Conservation (phyloP, 2,888 invertebrate species). For the Isoperla grammatica region DNA sequence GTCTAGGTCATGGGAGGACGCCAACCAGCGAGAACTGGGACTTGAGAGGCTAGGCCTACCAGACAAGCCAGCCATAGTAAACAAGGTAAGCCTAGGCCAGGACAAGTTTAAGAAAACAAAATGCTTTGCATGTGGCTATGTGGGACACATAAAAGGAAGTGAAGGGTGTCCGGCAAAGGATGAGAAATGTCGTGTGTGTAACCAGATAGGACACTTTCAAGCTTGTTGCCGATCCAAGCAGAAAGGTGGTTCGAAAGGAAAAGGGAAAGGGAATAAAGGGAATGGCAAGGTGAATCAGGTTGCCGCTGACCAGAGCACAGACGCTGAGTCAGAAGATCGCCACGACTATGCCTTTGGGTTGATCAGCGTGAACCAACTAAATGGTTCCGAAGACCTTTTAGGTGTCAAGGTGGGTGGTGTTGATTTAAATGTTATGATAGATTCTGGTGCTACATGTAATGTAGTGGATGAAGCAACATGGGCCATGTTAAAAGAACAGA, state of each 20-base stretch:
- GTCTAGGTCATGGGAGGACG: neutral
- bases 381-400: neutral
- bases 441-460: conserved; percentile 11
- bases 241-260: neutral
- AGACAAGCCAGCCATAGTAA: neutral
- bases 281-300: neutral
- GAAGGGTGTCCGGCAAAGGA: no score
- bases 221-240: no score
- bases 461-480: conserved; percentile 8
- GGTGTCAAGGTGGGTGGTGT: conserved; percentile 13
- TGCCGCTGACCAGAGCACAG: no score
- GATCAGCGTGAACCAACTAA: no score
- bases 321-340: no score
- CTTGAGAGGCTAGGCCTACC: neutral
- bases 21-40: neutral
- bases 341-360: no score
- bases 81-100: neutral
- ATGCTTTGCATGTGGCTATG: no score
- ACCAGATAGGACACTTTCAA: no score
- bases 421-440: neutral
- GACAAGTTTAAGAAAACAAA: no score
- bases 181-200: no score
- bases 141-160: no score
- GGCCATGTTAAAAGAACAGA: conserved; percentile 1
- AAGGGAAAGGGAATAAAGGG: neutral